A percentile compares a stretch with the other conserved stretches of the same genome.
These are phyloP conservation scores for Podarcis lilfordi DNA, from an alignment of 2,797 vertebrate genomes.

Conservation along the genomic window DNA sequence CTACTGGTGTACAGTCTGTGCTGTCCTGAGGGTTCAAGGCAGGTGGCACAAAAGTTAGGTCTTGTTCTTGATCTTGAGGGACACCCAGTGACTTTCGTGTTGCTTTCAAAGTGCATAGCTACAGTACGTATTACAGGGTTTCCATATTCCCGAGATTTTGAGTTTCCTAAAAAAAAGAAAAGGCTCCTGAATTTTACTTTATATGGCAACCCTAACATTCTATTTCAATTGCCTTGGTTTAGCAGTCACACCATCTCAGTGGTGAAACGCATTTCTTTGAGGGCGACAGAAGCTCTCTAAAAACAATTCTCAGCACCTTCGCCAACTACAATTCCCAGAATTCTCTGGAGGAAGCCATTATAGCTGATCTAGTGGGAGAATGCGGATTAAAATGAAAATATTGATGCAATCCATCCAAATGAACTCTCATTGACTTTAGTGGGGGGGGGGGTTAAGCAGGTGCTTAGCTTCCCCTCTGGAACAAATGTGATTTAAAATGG, in stretches of 20 bases:
- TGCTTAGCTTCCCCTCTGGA: background rate
- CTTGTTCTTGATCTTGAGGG: background rate
- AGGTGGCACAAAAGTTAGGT: background rate
- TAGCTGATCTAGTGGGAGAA: background rate
- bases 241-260: too few relatives aligned
- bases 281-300: background rate
- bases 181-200: too few relatives aligned
- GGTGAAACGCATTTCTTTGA: background rate
- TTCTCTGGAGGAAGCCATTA: background rate
- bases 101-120: background rate
- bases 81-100: background rate
- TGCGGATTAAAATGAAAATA: background rate
- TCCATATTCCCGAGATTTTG: too few relatives aligned
- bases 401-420: too few relatives aligned
- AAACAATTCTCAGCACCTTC: background rate
- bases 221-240: too few relatives aligned
- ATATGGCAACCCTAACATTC: too few relatives aligned
- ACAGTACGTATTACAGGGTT: background rate
- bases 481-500: background rate
- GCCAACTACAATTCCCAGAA: background rate
- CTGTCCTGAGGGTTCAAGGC: background rate
- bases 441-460: background rate
- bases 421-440: background rate
- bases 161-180: too few relatives aligned
- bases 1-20: background rate